These are phyloP conservation scores for Solea solea DNA, from an alignment of 2,113 vertebrate species.

Conservation along the genomic window DNA sequence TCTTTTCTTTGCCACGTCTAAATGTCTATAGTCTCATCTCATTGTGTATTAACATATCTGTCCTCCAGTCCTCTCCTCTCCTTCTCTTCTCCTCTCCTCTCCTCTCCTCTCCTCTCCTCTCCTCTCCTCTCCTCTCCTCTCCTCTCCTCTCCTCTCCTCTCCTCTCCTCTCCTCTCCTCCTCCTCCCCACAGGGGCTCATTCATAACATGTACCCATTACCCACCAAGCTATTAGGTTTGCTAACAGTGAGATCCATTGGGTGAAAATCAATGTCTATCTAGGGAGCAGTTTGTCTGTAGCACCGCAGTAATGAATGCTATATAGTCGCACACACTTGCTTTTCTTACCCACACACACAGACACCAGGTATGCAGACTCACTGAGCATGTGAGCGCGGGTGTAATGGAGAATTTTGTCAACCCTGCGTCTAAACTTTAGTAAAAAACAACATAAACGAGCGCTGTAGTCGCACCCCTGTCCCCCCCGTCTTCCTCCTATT, in stretches of 20 bases:
- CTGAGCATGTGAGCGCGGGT: background rate
- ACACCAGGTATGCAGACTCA: slow-evolving; percentile 16
- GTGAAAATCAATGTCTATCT: slow-evolving; percentile 79
- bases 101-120: slow-evolving; percentile 4
- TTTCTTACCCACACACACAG: slow-evolving; percentile 9
- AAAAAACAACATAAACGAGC: slow-evolving; percentile 12
- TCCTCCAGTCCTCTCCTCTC: background rate
- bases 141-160: slow-evolving; percentile 5
- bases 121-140: slow-evolving; percentile 15
- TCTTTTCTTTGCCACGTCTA: background rate
- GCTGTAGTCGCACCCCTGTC: background rate
- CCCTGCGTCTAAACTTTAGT: slow-evolving; percentile 32
- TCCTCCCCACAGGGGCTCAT: slow-evolving; percentile 62
- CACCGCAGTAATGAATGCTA: slow-evolving; percentile 72
- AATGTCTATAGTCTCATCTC: background rate
- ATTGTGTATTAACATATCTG: background rate
- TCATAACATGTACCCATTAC: slow-evolving; percentile 79
- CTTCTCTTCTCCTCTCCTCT: background rate
- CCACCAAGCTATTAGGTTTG: slow-evolving; percentile 78
- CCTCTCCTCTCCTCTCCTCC: slow-evolving; percentile 12
- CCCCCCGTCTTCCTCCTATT: background rate
- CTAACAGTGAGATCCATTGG: slow-evolving; percentile 81
- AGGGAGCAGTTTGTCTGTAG: slow-evolving; percentile 78
- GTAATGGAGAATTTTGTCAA: slow-evolving; percentile 49
- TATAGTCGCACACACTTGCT: slow-evolving; percentile 51